Evolutionary conservation across 1,140 invertebrate genomes (phyloP).

Genomic region (Drosophila ananassae): DNA sequence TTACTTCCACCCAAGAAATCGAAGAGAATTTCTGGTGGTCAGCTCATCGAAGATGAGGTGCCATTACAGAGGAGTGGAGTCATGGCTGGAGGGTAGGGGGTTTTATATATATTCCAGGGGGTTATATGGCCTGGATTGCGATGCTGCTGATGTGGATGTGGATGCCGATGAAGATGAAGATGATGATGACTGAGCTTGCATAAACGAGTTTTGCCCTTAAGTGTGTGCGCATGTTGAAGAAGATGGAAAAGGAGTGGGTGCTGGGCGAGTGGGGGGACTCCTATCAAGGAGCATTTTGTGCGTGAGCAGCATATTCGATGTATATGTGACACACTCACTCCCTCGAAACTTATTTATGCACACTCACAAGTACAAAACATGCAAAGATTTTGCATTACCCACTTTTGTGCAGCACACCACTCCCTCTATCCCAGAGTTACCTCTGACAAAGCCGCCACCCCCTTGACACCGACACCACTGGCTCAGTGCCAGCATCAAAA

Average conservation of each 20-base stretch:
- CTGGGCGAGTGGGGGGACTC: background rate
- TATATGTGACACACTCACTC: slow-evolving; percentile 13
- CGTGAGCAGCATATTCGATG: slow-evolving; percentile 76
- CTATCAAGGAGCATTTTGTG: slow-evolving; percentile 46
- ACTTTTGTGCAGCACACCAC: slow-evolving; percentile 9
- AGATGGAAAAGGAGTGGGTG: background rate
- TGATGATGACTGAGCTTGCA: slow-evolving; percentile 77
- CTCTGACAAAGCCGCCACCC: background rate
- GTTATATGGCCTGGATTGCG: slow-evolving; percentile 14
- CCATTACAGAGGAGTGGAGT: background rate
- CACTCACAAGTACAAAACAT: slow-evolving; percentile 74
- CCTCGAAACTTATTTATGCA: slow-evolving; percentile 73
- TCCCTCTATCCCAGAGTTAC: background rate
- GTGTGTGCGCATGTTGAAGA: slow-evolving; percentile 57
- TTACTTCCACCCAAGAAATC: slow-evolving; percentile 14
- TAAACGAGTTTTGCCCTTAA: slow-evolving; percentile 73
- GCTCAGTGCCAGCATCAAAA: slow-evolving; percentile 50
- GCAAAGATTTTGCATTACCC: slow-evolving; percentile 65
- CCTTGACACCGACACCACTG: slow-evolving; percentile 18
- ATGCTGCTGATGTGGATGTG: background rate
- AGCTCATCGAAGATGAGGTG: slow-evolving; percentile 38
- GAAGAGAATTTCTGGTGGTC: slow-evolving; percentile 49
- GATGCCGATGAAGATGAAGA: slow-evolving; percentile 26
- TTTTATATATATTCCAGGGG: slow-evolving; percentile 11
- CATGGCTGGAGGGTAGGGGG: background rate